Conservation (phyloP, 2,888 invertebrate genomes). For the Strigamia transsilvanica region DNA sequence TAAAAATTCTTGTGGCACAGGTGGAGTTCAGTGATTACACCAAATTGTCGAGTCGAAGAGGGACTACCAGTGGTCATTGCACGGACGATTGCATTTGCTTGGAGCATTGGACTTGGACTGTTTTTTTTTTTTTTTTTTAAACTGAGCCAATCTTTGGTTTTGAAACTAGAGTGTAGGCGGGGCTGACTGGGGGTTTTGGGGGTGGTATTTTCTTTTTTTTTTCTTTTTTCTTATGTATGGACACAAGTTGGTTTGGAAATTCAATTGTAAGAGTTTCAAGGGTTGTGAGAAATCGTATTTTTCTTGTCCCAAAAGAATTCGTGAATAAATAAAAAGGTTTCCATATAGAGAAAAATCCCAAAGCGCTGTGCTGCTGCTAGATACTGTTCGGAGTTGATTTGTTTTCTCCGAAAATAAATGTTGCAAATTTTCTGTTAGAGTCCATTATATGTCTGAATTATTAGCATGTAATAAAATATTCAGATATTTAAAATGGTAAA, state of each 20-base stretch:
- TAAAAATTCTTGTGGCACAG: conserved; percentile 34
- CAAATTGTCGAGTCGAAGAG: conserved; percentile 33
- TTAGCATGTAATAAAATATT: too few relatives aligned
- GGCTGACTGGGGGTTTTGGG: too few relatives aligned
- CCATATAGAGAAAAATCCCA: neutral
- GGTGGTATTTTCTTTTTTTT: neutral
- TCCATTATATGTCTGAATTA: too few relatives aligned
- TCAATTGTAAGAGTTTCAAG: conserved; percentile 32
- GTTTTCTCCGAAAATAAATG: too few relatives aligned
- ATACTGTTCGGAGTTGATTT: too few relatives aligned
- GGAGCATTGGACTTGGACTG: neutral
- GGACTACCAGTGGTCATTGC: conserved; percentile 22
- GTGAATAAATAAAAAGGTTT: conserved; percentile 22
- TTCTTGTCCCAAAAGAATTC: neutral
- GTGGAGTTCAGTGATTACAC: conserved; percentile 28
- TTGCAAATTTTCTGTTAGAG: too few relatives aligned
- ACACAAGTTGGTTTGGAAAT: conserved; percentile 29
- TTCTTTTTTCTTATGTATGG: neutral
- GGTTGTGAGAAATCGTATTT: conserved; percentile 12
- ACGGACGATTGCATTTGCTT: conserved; percentile 36
- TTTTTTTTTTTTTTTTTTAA: neutral
- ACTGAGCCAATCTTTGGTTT: conserved; percentile 35
- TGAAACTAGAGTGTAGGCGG: neutral
- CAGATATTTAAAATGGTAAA: too few relatives aligned
- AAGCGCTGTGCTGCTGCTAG: conserved; percentile 11